These are phyloP conservation scores for Characodon lateralis DNA, from an alignment of 2,797 vertebrate species.

Conservation along the genomic window DNA sequence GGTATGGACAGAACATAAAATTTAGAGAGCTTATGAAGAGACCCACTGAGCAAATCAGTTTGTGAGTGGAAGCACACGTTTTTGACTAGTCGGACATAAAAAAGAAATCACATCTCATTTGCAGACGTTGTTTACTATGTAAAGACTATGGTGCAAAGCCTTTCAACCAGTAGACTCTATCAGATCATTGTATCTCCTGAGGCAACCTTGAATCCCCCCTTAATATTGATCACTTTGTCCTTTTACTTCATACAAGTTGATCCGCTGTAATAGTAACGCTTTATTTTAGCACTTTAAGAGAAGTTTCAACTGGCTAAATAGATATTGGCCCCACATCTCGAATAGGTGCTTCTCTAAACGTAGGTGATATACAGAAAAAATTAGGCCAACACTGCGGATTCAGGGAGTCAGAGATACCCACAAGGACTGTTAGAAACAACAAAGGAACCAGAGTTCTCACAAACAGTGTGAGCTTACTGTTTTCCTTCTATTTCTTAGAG, in stretches of 20 bases:
- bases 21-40: constrained; percentile 7
- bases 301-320: not conserved
- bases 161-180: too few relatives aligned
- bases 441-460: not conserved
- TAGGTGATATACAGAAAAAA: not conserved
- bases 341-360: not conserved
- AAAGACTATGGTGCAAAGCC: too few relatives aligned
- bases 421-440: not conserved
- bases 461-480: not conserved
- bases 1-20: constrained; percentile 1
- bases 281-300: not conserved
- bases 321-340: not conserved
- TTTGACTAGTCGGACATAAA: too few relatives aligned
- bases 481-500: not conserved
- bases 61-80: not conserved
- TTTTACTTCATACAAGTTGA: not conserved
- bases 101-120: too few relatives aligned
- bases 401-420: not conserved
- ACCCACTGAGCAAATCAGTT: not conserved
- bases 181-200: too few relatives aligned
- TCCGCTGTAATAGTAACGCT: not conserved
- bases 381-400: not conserved
- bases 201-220: too few relatives aligned
- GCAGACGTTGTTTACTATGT: too few relatives aligned
- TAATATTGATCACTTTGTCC: not conserved